These are phyloP conservation scores for Protobothrops mucrosquamatus DNA, from an alignment of 2,113 vertebrate species.

Conservation along the genomic window DNA sequence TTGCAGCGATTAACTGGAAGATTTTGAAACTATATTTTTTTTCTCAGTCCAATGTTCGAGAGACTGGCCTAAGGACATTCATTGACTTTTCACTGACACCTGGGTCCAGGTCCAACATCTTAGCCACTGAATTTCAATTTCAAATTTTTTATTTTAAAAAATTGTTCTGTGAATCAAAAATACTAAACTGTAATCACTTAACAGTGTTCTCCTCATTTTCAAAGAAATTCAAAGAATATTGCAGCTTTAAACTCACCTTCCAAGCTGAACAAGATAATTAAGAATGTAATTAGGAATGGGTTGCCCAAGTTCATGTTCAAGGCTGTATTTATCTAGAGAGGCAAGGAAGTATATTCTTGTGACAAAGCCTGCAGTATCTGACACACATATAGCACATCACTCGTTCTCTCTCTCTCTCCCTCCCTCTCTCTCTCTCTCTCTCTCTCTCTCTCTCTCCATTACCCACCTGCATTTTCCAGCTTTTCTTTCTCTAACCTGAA, in stretches of 20 bases:
- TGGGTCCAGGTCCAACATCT: neutral
- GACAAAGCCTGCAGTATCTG: constrained; percentile 5
- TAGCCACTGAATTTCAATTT: neutral
- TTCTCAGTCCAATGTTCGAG: neutral
- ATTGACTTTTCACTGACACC: neutral
- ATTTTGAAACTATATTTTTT: neutral
- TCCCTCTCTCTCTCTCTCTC: neutral
- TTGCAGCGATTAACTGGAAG: neutral
- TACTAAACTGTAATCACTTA: neutral
- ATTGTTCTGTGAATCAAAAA: neutral
- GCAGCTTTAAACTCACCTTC: constrained; percentile 56
- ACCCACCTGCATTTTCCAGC: neutral
- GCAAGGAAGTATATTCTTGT: constrained; percentile 7
- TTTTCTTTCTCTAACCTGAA: neutral
- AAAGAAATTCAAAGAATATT: neutral
- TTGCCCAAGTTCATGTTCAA: constrained; percentile 56
- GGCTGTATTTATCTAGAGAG: constrained; percentile 12
- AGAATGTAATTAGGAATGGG: constrained; percentile 52
- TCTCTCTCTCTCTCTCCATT: neutral
- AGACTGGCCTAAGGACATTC: neutral
- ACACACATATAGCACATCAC: neutral
- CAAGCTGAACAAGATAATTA: constrained; percentile 51
- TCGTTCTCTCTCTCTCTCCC: too few species aligned
- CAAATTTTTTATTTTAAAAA: neutral
- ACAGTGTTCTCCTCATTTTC: neutral